Base-by-base conservation (phyloP, 2,113 vertebrate species). In the Archilochus colubris region DNA sequence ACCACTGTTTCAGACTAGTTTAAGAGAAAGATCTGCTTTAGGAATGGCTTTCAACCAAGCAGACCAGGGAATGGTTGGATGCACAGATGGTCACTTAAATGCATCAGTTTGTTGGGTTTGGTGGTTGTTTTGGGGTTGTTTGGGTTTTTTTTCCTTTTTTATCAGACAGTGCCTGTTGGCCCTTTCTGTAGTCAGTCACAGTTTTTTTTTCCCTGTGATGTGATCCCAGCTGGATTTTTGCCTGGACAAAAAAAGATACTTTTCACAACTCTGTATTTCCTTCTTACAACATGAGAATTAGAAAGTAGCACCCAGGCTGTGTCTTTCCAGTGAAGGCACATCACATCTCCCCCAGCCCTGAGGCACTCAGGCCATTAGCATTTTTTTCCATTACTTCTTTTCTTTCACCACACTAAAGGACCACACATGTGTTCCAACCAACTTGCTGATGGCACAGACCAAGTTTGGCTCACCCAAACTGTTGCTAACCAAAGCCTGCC, bases 351-450 rank as follows among this genome's bases (percentile, higher is more conserved):
- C n/a, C 33, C 31, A 40, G 12, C 55, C 11, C 23, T 19, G 36
- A 80, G 48, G 21, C 46, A 59, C 36, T 14, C 2, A 4, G 27
- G 40, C 40, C n/a, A 50, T 50, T 17, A 80, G 20, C 33, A 51
- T 20, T 64, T 82, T 38, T 83, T 90, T 85, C 68, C 50, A 80
- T 67, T n/a, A 27, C 51, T 40, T 8, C 59, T 40, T 69, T 68
- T 36, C 27, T 68, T 88, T 51, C 57, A 24, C 24, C 28, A 50
- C 12, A 7, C 43, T 28, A 54, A 86, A 31, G 43, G 33, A 51
- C 28, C 40, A 38, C 0, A 2, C 31, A 38, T 2, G 0, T 27
- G 30, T 54, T 38, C 36, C 91, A 88, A 5, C 6, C 36, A 80
- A 22, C 27, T 17, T 1, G 6, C 7, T 24, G 17, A 67, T 22